These are phyloP conservation scores for Lucifuga dentata DNA, from an alignment of 2,113 vertebrate genomes.

Conservation along the genomic window DNA sequence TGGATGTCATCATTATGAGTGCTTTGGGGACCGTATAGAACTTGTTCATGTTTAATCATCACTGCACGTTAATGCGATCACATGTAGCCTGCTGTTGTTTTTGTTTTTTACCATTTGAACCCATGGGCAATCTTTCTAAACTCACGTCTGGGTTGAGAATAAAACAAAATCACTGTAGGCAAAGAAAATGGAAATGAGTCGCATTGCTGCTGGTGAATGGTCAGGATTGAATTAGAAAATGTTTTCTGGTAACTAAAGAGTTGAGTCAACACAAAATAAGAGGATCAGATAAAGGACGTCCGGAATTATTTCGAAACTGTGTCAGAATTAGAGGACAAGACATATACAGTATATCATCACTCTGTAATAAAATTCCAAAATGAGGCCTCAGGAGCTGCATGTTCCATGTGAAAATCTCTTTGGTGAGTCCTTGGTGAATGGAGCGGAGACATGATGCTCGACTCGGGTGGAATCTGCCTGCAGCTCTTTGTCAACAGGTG, in stretches of 20 bases:
- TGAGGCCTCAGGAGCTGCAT: slow-evolving; percentile 48
- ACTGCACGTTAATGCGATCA: no score
- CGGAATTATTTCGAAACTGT: slow-evolving; percentile 62
- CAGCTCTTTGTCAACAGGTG: slow-evolving; percentile 61
- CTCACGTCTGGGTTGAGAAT: neutral
- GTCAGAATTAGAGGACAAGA: slow-evolving; percentile 58
- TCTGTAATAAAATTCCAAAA: slow-evolving; percentile 32
- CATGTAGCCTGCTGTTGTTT: no score
- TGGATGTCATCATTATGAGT: no score
- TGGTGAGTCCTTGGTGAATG: slow-evolving; percentile 41
- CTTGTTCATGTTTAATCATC: no score
- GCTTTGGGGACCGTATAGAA: no score
- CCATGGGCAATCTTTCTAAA: neutral
- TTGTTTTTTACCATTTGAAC: no score
- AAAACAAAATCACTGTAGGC: slow-evolving; percentile 36
- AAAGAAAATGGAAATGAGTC: slow-evolving; percentile 67
- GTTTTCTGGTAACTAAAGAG: slow-evolving; percentile 59
- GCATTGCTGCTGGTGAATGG: slow-evolving; percentile 43
- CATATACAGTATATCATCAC: slow-evolving; percentile 48
- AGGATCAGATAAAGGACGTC: slow-evolving; percentile 44
- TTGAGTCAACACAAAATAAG: slow-evolving; percentile 57
- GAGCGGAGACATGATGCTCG: slow-evolving; percentile 27
- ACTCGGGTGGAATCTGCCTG: slow-evolving; percentile 42
- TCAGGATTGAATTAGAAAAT: slow-evolving; percentile 62
- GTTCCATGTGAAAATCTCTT: slow-evolving; percentile 49